Conservation (phyloP, 2,888 invertebrate genomes). For the Diabrotica balteata region DNA sequence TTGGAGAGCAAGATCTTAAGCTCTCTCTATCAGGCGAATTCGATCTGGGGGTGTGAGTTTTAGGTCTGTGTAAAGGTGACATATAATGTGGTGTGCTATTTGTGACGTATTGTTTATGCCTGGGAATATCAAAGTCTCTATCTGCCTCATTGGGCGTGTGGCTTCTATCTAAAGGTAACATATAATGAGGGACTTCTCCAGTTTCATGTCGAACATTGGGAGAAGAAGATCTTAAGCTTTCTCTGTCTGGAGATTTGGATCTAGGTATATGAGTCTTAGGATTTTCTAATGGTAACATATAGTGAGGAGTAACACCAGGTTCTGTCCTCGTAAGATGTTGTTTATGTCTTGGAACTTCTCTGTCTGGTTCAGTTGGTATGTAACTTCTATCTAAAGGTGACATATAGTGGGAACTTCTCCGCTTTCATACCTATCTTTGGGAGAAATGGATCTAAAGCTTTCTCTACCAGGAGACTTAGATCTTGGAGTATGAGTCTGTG, state of each 20-base stretch:
- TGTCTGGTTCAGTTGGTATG: constrained; percentile 1
- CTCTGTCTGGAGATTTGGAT: not conserved
- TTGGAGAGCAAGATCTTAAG: not conserved
- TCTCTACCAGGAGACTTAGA: not conserved
- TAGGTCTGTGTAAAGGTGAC: constrained; percentile 19
- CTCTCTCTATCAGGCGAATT: not conserved
- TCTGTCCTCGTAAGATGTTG: not conserved
- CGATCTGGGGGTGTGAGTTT: not conserved
- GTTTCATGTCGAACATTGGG: constrained; percentile 12
- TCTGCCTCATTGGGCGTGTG: constrained; percentile 35
- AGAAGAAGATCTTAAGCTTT: not conserved
- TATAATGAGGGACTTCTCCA: constrained; percentile 48
- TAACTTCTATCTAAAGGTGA: constrained; percentile 48
- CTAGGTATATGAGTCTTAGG: not conserved
- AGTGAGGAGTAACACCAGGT: constrained; percentile 29
- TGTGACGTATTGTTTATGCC: no score
- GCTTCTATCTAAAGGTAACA: constrained; percentile 51
- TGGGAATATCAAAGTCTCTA: no score
- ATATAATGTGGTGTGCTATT: constrained; percentile 32
- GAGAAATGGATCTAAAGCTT: not conserved
- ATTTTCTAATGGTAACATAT: constrained; percentile 29
- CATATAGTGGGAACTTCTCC: constrained; percentile 50
- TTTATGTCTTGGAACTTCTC: not conserved
- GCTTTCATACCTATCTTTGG: constrained; percentile 9
- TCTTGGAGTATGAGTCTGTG: not conserved